phyloP scores from a whole-genome alignment of 2,888 invertebrate genomes.

The Timandra comae region DNA sequence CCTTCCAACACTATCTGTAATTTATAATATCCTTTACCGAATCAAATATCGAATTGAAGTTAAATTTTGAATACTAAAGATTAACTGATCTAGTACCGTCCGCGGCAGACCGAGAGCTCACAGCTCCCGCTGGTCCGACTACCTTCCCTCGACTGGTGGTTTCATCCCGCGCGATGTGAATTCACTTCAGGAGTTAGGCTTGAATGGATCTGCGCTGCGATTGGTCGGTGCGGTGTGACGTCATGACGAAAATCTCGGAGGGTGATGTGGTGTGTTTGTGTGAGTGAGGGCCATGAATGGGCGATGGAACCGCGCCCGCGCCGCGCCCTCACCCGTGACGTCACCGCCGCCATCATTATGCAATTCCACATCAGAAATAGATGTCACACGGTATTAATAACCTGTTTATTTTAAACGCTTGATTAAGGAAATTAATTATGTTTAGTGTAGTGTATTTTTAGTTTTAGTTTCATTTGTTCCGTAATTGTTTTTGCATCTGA shows the following conservation, averaged over 20 bases:
- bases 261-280: conserved; percentile 26
- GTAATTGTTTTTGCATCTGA: no score
- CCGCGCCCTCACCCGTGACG: conserved; percentile 60
- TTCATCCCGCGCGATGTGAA: conserved; percentile 66
- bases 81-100: no score
- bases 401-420: no score
- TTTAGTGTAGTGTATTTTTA: conserved; percentile 26
- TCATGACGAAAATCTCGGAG: conserved; percentile 79
- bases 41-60: conserved; percentile 8
- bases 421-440: conserved; percentile 58
- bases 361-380: conserved; percentile 51
- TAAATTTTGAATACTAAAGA: conserved; percentile 15
- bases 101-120: no score
- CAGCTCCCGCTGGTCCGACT: conserved; percentile 43
- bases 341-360: conserved; percentile 61
- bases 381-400: no score
- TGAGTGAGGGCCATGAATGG: conserved; percentile 62
- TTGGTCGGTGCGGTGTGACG: conserved; percentile 81
- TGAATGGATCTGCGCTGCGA: conserved; percentile 81
- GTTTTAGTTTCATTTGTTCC: no score
- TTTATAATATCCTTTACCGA: conserved; percentile 1
- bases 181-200: conserved; percentile 76
- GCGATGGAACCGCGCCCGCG: conserved; percentile 59
- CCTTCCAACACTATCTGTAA: conserved; percentile 5
- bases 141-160: conserved; percentile 63